Evolutionary conservation across 1,140 invertebrate genomes (phyloP).

Genomic region (Trachymyrmex septentrionalis): DNA sequence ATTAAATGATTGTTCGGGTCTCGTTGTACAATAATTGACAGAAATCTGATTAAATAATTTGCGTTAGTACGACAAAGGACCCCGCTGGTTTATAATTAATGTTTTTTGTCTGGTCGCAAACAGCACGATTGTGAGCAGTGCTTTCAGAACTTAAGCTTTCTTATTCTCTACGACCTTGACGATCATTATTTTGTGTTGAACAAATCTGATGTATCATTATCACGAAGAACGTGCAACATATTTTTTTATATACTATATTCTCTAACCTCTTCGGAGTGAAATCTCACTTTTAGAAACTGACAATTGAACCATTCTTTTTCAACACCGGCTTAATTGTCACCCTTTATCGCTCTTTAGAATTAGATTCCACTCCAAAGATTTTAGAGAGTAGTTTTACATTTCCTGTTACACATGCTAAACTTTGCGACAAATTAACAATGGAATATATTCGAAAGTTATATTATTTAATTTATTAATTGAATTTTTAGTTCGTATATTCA

Average conservation of each 20-base stretch:
- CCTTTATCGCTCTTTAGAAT: too few species aligned
- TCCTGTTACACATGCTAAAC: too few species aligned
- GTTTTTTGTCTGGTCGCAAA: slow-evolving; percentile 28
- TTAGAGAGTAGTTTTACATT: too few species aligned
- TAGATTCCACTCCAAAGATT: too few species aligned
- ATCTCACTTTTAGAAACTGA: too few species aligned
- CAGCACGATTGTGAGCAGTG: slow-evolving; percentile 6
- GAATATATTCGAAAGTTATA: neutral
- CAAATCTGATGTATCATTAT: neutral
- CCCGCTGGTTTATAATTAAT: slow-evolving; percentile 44
- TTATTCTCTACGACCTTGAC: neutral
- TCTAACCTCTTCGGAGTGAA: too few species aligned
- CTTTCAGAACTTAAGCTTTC: neutral
- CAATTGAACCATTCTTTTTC: too few species aligned
- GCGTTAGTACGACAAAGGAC: neutral
- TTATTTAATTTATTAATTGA: neutral
- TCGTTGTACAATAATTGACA: neutral
- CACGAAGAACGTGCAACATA: neutral
- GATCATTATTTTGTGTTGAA: slow-evolving; percentile 26
- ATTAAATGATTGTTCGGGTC: neutral
- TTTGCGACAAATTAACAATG: neutral
- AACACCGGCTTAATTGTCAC: too few species aligned
- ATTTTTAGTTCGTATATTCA: neutral
- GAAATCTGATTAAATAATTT: slow-evolving; percentile 18
- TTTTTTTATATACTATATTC: neutral